Conservation (phyloP, 35 echinoderm and acorn worm genomes). For the Apostichopus parvimensis region DNA sequence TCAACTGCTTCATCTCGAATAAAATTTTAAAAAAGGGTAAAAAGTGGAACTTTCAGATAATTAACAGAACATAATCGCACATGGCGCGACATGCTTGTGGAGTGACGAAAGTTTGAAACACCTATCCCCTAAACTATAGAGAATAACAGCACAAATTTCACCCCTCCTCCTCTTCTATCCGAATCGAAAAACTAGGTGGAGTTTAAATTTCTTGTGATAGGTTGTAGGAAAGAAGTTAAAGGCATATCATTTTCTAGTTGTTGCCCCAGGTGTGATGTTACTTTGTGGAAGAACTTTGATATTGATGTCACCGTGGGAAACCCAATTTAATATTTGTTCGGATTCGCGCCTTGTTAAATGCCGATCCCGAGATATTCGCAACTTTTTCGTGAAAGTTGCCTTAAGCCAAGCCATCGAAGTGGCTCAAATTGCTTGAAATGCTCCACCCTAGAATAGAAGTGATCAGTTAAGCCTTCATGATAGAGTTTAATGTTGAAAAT, state of each 20-base stretch:
- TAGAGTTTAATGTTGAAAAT: too few relatives aligned
- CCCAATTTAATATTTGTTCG: slow-evolving; percentile 33
- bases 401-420: slow-evolving; percentile 1
- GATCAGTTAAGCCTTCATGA: not conserved
- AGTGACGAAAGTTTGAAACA: too few relatives aligned
- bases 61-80: too few relatives aligned
- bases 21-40: too few relatives aligned
- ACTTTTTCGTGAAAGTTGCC: slow-evolving; percentile 18
- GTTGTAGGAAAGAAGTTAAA: not conserved
- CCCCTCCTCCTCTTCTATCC: too few relatives aligned
- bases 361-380: slow-evolving; percentile 12
- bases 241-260: not conserved
- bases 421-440: slow-evolving; percentile 11
- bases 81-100: too few relatives aligned
- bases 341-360: slow-evolving; percentile 24
- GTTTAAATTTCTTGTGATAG: too few relatives aligned
- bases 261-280: slow-evolving; percentile 53
- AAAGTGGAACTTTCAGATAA: too few relatives aligned
- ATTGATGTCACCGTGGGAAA: slow-evolving; percentile 32
- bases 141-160: too few relatives aligned
- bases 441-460: not conserved
- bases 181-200: too few relatives aligned
- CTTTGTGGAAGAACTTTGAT: slow-evolving; percentile 51
- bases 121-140: too few relatives aligned
- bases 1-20: too few relatives aligned